Base-by-base conservation (phyloP, 2,113 vertebrate genomes). In the Cryptoleucopteryx plumbea region DNA sequence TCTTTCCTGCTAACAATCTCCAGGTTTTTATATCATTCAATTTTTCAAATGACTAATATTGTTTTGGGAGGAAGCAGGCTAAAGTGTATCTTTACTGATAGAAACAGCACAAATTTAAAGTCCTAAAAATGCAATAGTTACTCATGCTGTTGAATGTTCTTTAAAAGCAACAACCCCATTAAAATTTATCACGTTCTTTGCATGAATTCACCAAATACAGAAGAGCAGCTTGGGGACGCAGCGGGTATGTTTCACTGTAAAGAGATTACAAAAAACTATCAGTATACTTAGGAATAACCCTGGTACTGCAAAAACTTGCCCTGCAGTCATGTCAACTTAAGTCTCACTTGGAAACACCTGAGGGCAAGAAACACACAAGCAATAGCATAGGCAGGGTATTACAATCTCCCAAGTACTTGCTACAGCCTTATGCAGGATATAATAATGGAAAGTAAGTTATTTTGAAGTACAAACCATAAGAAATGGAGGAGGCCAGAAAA, bases 71-170 rank as follows among this genome's bases (percentile, higher is more conserved):
- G 61, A 96, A 85, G 50, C 52, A 96, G 16, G 36, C 75, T 90
- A 95, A 96, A 52, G 53, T 45, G 29, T 86, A 86, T 55, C 52
- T 71, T 90, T 95, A 85, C 82, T 66, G 70, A 96, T 26, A 84
- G 63, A 90, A 98, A 61, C 85, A 88, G 91, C 86, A 96, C 70
- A 93, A 58, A 89, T 92, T 81, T 91, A 62, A 90, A 68, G 13
- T 74, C 36, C 17, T 67, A 67, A 91, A 90, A 75, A 52, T 7
- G 16, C 10, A 70, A 16, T 32, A 36, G 31, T 78, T 89, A 84
- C 25, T 91, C 26, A 32, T 32, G 26, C 5, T 67, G 26, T n/a
- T 81, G n/a, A 62, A 74, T 9, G 6, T 59, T 93, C 13, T 1
- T 78, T 95, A 78, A 79, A 83, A 93, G 29, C 40, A 91, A 63